Evolutionary conservation across 1,140 invertebrate genomes (phyloP).

Genomic region (Drosophila kikkawai): DNA sequence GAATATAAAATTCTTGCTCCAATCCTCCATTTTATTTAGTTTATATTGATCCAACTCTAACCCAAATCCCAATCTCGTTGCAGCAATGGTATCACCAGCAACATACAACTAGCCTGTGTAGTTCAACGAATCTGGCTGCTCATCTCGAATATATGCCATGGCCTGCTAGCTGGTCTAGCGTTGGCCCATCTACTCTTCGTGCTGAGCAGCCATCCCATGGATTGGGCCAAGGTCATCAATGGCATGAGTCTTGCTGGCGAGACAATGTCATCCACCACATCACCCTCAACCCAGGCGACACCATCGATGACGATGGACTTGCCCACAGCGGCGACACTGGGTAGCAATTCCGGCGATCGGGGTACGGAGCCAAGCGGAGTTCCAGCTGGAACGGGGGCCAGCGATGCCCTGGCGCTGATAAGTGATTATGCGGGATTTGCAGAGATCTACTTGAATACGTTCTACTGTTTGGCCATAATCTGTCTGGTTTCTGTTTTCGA

Average conservation of each 20-base stretch:
- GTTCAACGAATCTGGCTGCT: constrained; percentile 85
- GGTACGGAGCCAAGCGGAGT: constrained; percentile 16
- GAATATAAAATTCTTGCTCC: not conserved
- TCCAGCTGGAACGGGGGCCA: not conserved
- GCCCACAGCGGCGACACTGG: constrained; percentile 21
- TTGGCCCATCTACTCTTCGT: constrained; percentile 84
- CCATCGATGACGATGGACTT: constrained; percentile 13
- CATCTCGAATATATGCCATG: constrained; percentile 84
- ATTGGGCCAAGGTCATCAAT: constrained; percentile 80
- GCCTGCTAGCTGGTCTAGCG: constrained; percentile 83
- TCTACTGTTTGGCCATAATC: constrained; percentile 82
- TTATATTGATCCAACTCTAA: not conserved
- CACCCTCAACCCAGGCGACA: constrained; percentile 13
- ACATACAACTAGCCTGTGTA: constrained; percentile 80
- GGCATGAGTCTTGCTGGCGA: constrained; percentile 79
- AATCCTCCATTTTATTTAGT: too few relatives aligned
- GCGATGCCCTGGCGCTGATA: constrained; percentile 59
- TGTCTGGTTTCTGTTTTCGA: constrained; percentile 84
- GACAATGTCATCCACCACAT: constrained; percentile 48
- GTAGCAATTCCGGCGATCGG: constrained; percentile 15
- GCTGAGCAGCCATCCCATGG: constrained; percentile 77
- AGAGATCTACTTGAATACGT: constrained; percentile 82
- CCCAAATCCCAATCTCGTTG: not conserved
- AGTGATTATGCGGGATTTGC: constrained; percentile 81
- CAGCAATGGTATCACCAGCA: constrained; percentile 75